phyloP scores from a whole-genome alignment of 2,113 vertebrate species.

The Prionailurus viverrinus region DNA sequence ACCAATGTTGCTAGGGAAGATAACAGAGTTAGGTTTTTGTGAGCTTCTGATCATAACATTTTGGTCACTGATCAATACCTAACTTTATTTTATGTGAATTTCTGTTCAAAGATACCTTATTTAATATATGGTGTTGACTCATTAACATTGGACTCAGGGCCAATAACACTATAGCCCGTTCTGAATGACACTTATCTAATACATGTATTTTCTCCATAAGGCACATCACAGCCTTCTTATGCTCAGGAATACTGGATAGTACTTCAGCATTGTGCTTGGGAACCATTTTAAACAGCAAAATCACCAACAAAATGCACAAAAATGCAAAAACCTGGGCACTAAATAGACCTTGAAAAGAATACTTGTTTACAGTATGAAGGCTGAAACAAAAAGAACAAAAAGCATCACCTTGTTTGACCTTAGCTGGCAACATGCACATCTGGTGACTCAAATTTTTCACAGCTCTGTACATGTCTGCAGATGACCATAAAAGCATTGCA shows the following conservation, averaged over 20 bases:
- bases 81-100: constrained; percentile 43
- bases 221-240: neutral
- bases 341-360: neutral
- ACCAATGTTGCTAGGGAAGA: neutral
- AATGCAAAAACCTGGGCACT: neutral
- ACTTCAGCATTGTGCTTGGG: neutral
- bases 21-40: neutral
- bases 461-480: neutral
- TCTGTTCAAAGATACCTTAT: constrained; percentile 33
- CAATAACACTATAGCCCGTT: neutral
- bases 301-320: neutral
- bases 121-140: neutral
- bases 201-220: neutral
- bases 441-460: neutral
- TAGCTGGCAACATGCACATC: neutral
- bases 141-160: neutral
- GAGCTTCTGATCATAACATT: neutral
- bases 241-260: neutral
- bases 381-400: neutral
- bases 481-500: neutral
- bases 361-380: neutral
- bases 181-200: constrained; percentile 3
- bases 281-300: constrained; percentile 27
- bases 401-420: neutral
- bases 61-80: neutral